Evolutionary conservation across 1,140 invertebrate genomes (phyloP).

Genomic region (Phymorhynchus buccinoides): DNA sequence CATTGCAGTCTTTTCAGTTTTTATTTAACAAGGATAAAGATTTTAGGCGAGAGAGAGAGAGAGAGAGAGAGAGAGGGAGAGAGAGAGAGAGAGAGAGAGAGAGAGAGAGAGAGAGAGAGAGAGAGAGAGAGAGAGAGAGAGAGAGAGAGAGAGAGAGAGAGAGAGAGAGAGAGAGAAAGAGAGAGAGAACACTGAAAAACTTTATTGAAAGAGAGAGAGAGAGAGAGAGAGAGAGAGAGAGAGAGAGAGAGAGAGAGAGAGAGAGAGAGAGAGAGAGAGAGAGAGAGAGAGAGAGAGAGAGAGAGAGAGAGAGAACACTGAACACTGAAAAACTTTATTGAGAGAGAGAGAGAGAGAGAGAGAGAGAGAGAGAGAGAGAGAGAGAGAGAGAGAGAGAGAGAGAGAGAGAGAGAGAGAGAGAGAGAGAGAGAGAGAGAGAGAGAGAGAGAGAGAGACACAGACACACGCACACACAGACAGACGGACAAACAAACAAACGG

Average conservation of each 20-base stretch:
- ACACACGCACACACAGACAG: not conserved
- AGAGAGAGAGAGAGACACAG: not conserved
- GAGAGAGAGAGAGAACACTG: not conserved
- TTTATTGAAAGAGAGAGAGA: not conserved
- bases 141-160: too few species aligned
- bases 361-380: too few species aligned
- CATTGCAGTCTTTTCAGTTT: too few species aligned
- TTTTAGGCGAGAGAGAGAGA: too few species aligned
- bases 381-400: not conserved
- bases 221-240: constrained; percentile 14
- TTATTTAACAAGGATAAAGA: too few species aligned
- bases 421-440: not conserved
- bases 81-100: too few species aligned
- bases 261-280: constrained; percentile 20
- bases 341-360: too few species aligned
- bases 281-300: constrained; percentile 6
- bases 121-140: not conserved
- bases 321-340: too few species aligned
- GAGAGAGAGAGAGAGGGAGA: too few species aligned
- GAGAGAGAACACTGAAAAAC: too few species aligned
- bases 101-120: too few species aligned
- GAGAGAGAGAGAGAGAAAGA: constrained; percentile 28
- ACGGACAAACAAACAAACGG: not conserved
- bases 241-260: constrained; percentile 27
- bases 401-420: not conserved